Evolutionary conservation across 2,113 vertebrate species (phyloP).

Genomic region (Damaliscus lunatus): DNA sequence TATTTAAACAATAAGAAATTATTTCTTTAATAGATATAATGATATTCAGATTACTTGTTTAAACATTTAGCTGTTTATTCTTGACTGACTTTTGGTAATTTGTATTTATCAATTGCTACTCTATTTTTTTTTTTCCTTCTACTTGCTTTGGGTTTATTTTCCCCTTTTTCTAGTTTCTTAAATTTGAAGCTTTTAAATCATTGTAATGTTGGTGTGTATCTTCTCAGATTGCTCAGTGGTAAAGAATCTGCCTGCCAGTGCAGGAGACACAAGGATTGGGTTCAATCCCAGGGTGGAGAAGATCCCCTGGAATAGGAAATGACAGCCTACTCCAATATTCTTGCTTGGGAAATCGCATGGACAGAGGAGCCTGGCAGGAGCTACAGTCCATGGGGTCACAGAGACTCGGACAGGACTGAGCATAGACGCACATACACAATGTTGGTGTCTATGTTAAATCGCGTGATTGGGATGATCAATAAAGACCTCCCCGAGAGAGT

Average conservation of each 20-base stretch:
- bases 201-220: background rate
- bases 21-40: background rate
- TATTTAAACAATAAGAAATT: background rate
- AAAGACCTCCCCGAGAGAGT: background rate
- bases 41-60: background rate
- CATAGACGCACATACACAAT: background rate
- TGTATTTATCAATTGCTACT: background rate
- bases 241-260: background rate
- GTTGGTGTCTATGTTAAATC: background rate
- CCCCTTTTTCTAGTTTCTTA: background rate
- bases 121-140: background rate
- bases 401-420: background rate
- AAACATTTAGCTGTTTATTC: background rate
- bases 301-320: background rate
- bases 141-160: background rate
- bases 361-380: background rate
- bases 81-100: background rate
- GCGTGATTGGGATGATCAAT: background rate
- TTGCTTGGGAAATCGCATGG: background rate
- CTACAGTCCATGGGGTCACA: background rate
- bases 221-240: background rate
- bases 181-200: background rate
- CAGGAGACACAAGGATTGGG: background rate
- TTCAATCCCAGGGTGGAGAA: background rate
- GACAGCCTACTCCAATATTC: background rate